Percentiles rank a stretch among this genome's conserved stretches.
phyloP scores from a whole-genome alignment of 2,888 invertebrate species.

The Melinopterus prodromus region DNA sequence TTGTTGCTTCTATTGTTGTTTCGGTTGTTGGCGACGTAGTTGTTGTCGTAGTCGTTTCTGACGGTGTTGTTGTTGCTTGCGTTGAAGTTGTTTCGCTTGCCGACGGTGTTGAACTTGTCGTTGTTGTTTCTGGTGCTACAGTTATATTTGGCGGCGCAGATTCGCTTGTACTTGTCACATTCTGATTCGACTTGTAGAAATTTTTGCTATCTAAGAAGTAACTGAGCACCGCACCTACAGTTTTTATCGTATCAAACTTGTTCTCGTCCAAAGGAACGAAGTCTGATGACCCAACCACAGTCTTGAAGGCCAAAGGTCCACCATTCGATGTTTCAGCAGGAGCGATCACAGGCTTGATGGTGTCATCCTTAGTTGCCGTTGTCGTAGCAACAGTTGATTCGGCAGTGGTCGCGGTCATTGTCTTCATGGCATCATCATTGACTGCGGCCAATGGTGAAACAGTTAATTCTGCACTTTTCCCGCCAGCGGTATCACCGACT shows the following conservation, averaged over 20 bases:
- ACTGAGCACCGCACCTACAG: not conserved
- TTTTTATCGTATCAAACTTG: not conserved
- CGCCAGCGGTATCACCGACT: not conserved
- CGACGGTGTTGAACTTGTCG: too few relatives aligned
- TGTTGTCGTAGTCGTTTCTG: constrained; percentile 8
- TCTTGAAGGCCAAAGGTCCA: too few relatives aligned
- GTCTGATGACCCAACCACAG: too few relatives aligned
- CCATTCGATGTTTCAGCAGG: too few relatives aligned
- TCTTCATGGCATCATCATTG: not conserved
- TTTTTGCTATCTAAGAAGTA: not conserved
- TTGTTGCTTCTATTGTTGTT: constrained; percentile 40
- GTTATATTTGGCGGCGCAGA: constrained; percentile 30
- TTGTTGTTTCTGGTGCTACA: too few relatives aligned
- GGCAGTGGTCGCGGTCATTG: not conserved
- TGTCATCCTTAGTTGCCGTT: not conserved
- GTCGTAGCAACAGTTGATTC: not conserved
- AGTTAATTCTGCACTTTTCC: not conserved
- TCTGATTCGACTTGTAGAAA: not conserved
- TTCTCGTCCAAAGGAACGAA: not conserved
- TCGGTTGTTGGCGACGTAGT: constrained; percentile 25
- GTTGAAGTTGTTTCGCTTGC: constrained; percentile 46
- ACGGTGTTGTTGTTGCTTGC: constrained; percentile 44
- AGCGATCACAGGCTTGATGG: not conserved
- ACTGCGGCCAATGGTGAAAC: not conserved
- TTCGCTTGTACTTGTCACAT: not conserved